Evolutionary conservation across 1,140 invertebrate species (phyloP).

Genomic region (Bombus turneri): DNA sequence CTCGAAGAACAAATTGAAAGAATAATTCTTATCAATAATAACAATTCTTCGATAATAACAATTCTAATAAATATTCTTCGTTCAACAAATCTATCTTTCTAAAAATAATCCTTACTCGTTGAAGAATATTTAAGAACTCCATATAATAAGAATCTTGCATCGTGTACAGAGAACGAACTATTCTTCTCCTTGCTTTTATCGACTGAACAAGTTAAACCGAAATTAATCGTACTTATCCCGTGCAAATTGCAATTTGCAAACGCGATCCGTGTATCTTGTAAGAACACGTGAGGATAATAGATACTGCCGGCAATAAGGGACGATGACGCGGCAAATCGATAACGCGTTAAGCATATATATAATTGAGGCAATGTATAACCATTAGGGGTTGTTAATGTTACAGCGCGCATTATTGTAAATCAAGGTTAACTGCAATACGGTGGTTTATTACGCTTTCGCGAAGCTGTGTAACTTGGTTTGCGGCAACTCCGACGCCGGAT

Average conservation of each 20-base stretch:
- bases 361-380: constrained; percentile 75
- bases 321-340: constrained; percentile 67
- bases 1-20: no score
- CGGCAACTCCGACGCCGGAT: constrained; percentile 67
- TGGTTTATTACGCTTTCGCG: constrained; percentile 74
- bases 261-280: constrained; percentile 22
- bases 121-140: no score
- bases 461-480: constrained; percentile 71
- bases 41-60: no score
- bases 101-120: no score
- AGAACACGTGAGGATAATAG: constrained; percentile 39
- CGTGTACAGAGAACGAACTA: no score
- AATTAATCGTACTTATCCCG: constrained; percentile 32
- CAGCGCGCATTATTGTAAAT: constrained; percentile 77
- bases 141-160: no score
- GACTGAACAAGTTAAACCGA: constrained; percentile 22
- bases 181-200: not conserved
- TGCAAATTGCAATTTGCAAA: constrained; percentile 21
- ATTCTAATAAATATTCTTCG: no score
- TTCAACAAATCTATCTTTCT: no score
- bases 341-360: constrained; percentile 64
- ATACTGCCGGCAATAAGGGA: constrained; percentile 61
- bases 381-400: constrained; percentile 77
- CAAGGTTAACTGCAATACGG: constrained; percentile 75
- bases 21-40: no score